A percentile compares a stretch with the other conserved stretches of the same genome.
Evolutionary conservation across 1,140 invertebrate species (phyloP).

Genomic region (Cydia splendana): DNA sequence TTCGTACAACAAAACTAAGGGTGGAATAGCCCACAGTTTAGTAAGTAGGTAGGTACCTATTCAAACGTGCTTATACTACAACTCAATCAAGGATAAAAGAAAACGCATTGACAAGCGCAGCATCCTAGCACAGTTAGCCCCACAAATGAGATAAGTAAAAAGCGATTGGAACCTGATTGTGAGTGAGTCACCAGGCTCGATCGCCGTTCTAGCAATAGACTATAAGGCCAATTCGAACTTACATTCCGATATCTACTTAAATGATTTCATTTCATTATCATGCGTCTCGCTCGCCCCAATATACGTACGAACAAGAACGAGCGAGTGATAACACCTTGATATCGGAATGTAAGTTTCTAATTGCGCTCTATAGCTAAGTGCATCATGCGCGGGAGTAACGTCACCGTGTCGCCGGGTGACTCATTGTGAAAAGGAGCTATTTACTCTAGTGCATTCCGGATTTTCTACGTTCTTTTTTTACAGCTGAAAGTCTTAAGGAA

Average conservation of each 20-base stretch:
- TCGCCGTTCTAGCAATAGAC: background rate
- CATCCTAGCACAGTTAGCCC: background rate
- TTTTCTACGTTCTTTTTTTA: background rate
- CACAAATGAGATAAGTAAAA: conserved; percentile 26
- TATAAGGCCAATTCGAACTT: background rate
- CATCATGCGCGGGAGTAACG: conserved; percentile 11
- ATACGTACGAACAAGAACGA: too few relatives aligned
- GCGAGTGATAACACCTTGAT: too few relatives aligned
- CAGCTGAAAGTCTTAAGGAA: too few relatives aligned
- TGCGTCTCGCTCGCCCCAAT: too few relatives aligned
- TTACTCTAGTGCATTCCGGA: background rate
- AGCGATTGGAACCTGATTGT: conserved; percentile 14
- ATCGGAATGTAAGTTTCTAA: background rate
- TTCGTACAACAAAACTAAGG: too few relatives aligned
- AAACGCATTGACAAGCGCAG: background rate
- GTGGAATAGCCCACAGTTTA: too few relatives aligned
- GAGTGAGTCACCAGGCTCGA: conserved; percentile 7
- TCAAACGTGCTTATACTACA: background rate
- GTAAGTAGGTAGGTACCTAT: too few relatives aligned
- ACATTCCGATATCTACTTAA: too few relatives aligned
- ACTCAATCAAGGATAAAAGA: background rate
- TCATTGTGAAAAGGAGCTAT: conserved; percentile 4
- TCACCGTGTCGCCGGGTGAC: background rate
- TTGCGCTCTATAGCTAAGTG: background rate
- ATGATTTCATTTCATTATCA: too few relatives aligned